A percentile compares a stretch with the other conserved stretches of the same genome.
These are phyloP conservation scores for Styela plicata DNA, from an alignment of 23 tunicate species.

Conservation along the genomic window DNA sequence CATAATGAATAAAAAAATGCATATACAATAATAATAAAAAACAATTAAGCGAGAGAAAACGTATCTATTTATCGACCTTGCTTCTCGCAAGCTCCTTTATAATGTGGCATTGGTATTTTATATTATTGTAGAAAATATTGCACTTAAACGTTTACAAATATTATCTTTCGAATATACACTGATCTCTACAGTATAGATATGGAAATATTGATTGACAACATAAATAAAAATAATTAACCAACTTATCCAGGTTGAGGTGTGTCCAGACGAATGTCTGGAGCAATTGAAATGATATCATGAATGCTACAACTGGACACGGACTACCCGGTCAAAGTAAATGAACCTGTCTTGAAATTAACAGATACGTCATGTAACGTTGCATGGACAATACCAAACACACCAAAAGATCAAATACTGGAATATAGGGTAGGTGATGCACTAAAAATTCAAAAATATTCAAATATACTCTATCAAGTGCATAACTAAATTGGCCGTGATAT, in stretches of 20 bases:
- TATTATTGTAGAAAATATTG: not conserved
- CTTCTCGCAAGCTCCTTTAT: too few relatives aligned
- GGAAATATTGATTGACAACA: too few relatives aligned
- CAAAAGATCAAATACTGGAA: not conserved
- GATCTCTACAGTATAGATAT: too few relatives aligned
- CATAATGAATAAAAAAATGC: too few relatives aligned
- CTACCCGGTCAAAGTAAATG: not conserved
- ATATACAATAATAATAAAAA: too few relatives aligned
- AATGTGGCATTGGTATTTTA: too few relatives aligned
- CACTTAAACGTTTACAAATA: too few relatives aligned
- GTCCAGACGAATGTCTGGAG: not conserved
- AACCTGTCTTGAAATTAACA: not conserved
- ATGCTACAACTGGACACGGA: not conserved
- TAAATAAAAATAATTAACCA: too few relatives aligned
- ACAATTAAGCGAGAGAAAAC: not conserved
- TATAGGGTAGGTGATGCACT: not conserved
- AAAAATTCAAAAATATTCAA: not conserved
- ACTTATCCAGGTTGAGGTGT: not conserved
- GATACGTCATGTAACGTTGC: not conserved
- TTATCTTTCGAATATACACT: too few relatives aligned
- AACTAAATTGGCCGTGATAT: not conserved
- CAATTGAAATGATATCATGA: not conserved
- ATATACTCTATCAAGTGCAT: not conserved
- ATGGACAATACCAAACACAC: not conserved
- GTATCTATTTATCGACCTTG: too few relatives aligned